phyloP scores from a whole-genome alignment of 2,888 invertebrate genomes.

The Halocaridina rubra region DNA sequence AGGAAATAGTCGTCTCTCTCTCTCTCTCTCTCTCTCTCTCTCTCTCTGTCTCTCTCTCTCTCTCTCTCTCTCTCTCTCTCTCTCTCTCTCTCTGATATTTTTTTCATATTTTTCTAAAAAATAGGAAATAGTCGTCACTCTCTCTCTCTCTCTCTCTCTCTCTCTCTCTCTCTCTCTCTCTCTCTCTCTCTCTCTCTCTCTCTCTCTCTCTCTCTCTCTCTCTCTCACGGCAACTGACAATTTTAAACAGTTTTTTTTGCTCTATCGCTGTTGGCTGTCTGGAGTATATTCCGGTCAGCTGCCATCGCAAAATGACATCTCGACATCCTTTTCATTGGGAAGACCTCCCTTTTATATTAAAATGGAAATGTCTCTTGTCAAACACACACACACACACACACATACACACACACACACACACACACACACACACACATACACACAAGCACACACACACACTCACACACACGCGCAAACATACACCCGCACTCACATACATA shows the following conservation, averaged over 20 bases:
- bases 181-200: not conserved
- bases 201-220: constrained; percentile 17
- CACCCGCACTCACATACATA: no score
- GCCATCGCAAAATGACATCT: not conserved
- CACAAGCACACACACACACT: not conserved
- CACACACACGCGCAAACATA: not conserved
- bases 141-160: not conserved
- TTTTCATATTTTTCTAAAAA: no score
- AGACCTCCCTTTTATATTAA: not conserved
- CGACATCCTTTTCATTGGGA: not conserved
- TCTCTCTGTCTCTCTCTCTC: not conserved
- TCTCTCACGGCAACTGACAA: not conserved
- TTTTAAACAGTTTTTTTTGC: not conserved
- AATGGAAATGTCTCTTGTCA: not conserved
- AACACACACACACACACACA: constrained; percentile 2
- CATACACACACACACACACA: not conserved
- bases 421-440: not conserved
- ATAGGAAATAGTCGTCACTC: not conserved
- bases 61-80: not conserved
- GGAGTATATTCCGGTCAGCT: not conserved
- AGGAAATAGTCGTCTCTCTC: not conserved
- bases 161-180: not conserved
- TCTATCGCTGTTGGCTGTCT: not conserved
- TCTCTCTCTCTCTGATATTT: not conserved
- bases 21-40: not conserved